Evolutionary conservation across 2,888 invertebrate genomes (phyloP).

Genomic region (Morpho achilles): DNA sequence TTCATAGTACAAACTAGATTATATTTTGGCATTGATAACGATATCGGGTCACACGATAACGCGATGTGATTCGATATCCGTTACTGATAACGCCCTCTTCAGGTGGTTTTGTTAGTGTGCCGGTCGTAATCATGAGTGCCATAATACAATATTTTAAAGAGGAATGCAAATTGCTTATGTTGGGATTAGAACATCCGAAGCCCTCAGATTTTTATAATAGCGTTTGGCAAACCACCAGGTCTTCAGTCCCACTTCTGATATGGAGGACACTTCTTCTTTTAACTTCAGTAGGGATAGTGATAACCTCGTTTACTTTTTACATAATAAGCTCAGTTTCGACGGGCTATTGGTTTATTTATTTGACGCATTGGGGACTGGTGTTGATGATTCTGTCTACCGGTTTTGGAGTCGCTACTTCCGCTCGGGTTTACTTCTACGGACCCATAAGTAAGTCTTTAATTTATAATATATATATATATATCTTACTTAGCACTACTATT

Average conservation of each 20-base stretch:
- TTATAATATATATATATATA: neutral
- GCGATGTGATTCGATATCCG: slow-evolving; percentile 27
- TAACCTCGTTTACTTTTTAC: slow-evolving; percentile 53
- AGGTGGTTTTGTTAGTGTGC: slow-evolving; percentile 12
- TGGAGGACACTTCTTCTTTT: slow-evolving; percentile 58
- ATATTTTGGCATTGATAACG: slow-evolving; percentile 30
- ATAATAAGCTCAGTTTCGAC: slow-evolving; percentile 37
- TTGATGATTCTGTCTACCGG: slow-evolving; percentile 51
- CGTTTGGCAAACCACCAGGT: slow-evolving; percentile 63
- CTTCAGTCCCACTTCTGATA: slow-evolving; percentile 57
- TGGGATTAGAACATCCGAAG: slow-evolving; percentile 54
- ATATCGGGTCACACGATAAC: slow-evolving; percentile 38
- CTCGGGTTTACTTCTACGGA: slow-evolving; percentile 55
- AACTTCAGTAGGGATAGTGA: slow-evolving; percentile 48
- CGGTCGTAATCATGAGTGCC: slow-evolving; percentile 46
- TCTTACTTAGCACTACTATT: neutral
- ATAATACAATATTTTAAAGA: slow-evolving; percentile 56
- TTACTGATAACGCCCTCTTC: slow-evolving; percentile 28
- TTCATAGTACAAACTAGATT: slow-evolving; percentile 17
- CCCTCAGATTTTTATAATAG: slow-evolving; percentile 63
- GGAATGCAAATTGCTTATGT: slow-evolving; percentile 49
- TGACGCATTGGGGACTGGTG: slow-evolving; percentile 76
- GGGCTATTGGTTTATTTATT: slow-evolving; percentile 71
- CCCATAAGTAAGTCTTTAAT: slow-evolving; percentile 58
- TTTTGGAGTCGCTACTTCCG: slow-evolving; percentile 56